Conservation (phyloP, 2,113 vertebrate species). For the Odobenus rosmarus region DNA sequence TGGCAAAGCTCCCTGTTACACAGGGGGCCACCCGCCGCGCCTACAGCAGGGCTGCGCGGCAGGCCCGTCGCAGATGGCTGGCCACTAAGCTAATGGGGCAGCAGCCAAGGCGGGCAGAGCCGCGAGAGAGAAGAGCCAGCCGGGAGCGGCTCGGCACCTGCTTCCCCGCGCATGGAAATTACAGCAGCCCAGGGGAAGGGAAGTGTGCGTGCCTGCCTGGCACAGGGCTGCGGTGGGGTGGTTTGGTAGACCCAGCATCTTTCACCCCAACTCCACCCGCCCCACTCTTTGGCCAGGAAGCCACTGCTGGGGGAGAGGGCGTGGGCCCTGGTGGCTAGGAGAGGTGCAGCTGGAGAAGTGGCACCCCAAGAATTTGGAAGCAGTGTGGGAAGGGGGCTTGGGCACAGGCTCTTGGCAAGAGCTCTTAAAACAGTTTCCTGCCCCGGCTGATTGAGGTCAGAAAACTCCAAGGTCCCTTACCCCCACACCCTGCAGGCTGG, state of each 20-base stretch:
- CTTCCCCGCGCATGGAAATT: constrained; percentile 88
- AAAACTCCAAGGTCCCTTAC: neutral
- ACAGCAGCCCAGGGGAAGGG: constrained; percentile 79
- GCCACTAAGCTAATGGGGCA: constrained; percentile 99
- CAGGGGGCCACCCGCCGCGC: constrained; percentile 94
- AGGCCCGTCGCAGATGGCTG: constrained; percentile 95
- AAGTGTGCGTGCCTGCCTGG: constrained; percentile 70
- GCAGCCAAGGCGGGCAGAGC: constrained; percentile 88
- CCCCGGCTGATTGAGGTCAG: neutral
- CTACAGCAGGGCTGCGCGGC: constrained; percentile 77
- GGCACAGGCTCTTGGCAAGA: neutral
- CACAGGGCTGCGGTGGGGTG: neutral
- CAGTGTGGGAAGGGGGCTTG: neutral
- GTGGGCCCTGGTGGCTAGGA: neutral
- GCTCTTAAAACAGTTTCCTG: constrained; percentile 14
- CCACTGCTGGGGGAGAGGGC: neutral
- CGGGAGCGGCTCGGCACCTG: constrained; percentile 87
- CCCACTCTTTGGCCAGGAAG: neutral
- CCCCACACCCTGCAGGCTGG: neutral
- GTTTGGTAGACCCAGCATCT: constrained; percentile 35
- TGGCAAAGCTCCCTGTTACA: constrained; percentile 99
- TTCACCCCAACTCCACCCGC: constrained; percentile 7
- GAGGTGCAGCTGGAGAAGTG: neutral
- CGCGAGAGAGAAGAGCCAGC: constrained; percentile 85
- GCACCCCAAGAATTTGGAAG: neutral